Base-by-base conservation (phyloP, 2,113 vertebrate species). In the Seriola dumerili region DNA sequence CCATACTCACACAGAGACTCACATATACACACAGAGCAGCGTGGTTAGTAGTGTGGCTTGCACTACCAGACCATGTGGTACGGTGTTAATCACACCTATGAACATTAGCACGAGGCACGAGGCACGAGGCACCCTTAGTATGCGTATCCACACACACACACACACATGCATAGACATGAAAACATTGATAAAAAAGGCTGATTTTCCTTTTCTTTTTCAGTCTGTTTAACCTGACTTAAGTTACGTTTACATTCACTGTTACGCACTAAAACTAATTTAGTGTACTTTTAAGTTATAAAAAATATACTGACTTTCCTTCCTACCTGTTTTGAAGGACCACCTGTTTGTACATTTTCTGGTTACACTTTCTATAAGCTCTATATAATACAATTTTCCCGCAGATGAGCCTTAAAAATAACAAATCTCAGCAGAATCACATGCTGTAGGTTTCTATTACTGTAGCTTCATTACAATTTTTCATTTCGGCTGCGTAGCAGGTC, bases 71-170 rank as follows among this genome's bases (percentile, higher is more conserved):
- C 85, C 91, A 92, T 87, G 90, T 89, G 90, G 67, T 80, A 46
- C 64, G 52, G 90, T 92, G 93, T 92, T 93, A 92, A 93, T 93
- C 92, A 93, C 93, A 93, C 93, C 85, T 92, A 66, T 85, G 85
- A 78, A 81, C 86, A 94, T 93, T 94, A 95, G 71, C 89, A 89
- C 89, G 83, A 54, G 87, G 78, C 78, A 89, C 89, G 83, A 54
- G 87, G 78, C 78, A 85, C 86, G 80, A 87, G 81, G 61, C 76
- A 19, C 78, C 46, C 34, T 78, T 19, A 50, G 76, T 61, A 34
- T 36, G 21, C 4, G 6, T 54, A 58, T 32, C 68, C 6, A 16
- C 50, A 57, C 54, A 57, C 40, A 55, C 29, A 21, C 29, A 50
- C 13, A 36, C n/a, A 69, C n/a, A 66, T 52, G 74, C 66, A 70